Base-by-base conservation (phyloP, 2,888 invertebrate species). In the Habrosyne pyritoides region DNA sequence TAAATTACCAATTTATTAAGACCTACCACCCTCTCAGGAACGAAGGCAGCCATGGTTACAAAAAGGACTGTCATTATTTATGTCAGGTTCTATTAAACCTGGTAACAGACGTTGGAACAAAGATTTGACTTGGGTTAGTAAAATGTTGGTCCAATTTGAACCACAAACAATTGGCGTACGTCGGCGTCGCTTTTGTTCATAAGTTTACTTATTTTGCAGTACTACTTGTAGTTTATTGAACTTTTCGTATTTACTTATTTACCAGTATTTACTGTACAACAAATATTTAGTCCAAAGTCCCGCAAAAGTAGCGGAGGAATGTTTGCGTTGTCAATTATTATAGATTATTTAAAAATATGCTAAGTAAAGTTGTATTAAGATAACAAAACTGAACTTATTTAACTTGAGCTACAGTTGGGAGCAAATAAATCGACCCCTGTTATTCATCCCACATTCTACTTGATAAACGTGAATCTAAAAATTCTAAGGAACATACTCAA, bases 1-100 rank as follows among this genome's bases (percentile, higher is more conserved):
- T 68, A 67, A 69, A 12, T 66, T 67, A 68, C 67, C 70, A 61
- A 64, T 64, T 66, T 67, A 52, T 58, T 55, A 58, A 61, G 59
- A 56, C 61, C 62, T 56, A 1, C n/a, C 50, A 50, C 26, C 50
- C 50, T 30, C 10, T 50, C 18, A 18, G 18, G n/a, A 18, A 18
- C 42, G 6, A 6, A 42, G 2, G 2, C 7, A 42, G 8, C 18
- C 42, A 42, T 42, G 18, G 42, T 3, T 21, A 30, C 10, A 50
- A 14, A 50, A 50, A 18, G 10, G n/a, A 18, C 10, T 3, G 10
- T 1, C 21, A 4, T 12, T 47, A 47, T 47, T 47, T 21, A 21
- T 21, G 3, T 47, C 30, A 50, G 28, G 50, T 10, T 50, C 26
- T 24, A 10, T 0, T 30, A 10, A 50, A 28, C 28, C 28, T 30